A percentile compares a stretch with the other conserved stretches of the same genome.
Conservation (phyloP, 2,113 vertebrate genomes). For the Ceyx margarethae region DNA sequence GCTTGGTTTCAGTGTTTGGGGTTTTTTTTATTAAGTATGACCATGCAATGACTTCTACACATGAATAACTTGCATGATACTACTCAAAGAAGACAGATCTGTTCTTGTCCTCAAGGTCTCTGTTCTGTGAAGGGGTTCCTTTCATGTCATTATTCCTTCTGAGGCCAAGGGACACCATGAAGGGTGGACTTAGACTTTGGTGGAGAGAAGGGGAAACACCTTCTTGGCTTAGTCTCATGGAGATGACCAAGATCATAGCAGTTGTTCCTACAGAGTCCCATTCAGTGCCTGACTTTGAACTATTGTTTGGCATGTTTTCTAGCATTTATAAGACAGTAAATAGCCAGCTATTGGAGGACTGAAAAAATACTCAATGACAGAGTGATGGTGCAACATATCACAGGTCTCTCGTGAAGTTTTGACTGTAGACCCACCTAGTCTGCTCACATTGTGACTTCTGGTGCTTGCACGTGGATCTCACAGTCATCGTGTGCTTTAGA, state of each 20-base stretch:
- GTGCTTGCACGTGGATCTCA: background rate
- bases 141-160: background rate
- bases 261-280: background rate
- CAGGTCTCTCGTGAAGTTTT: background rate
- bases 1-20: background rate
- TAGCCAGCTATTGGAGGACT: background rate
- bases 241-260: background rate
- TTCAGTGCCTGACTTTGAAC: background rate
- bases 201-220: background rate
- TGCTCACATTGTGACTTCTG: background rate
- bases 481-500: background rate
- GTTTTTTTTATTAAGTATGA: background rate
- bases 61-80: background rate
- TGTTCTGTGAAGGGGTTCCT: background rate
- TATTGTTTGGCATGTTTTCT: background rate
- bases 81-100: background rate
- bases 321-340: background rate
- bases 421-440: background rate
- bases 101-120: background rate
- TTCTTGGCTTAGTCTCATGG: background rate
- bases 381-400: background rate
- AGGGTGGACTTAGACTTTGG: background rate
- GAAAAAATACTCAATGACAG: background rate
- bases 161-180: background rate
- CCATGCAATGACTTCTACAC: background rate